Evolutionary conservation across 2,888 invertebrate species (phyloP), one percentile per base, ranked within the genome.

Genomic region (Shargacucullia verbasci): DNA sequence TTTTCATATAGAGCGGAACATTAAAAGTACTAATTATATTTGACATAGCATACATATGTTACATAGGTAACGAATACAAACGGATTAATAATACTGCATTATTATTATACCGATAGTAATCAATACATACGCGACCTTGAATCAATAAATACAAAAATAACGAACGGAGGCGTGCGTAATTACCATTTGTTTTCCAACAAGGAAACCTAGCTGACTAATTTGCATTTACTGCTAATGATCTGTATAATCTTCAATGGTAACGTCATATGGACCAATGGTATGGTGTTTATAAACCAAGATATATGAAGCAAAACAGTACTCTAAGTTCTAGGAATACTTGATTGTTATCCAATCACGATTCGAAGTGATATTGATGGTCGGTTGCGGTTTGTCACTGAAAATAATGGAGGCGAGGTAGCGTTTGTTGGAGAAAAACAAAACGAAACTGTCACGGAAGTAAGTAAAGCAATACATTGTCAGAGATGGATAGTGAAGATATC

Each of bases 111-210:
- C 25, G 63, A 6, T 8, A 40, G 14, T 38, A 47, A 49, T 43
- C 10, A 52, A 60, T 41, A 38, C 12, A 45, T n/a, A 11, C 31
- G 0, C 40, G 49, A 55, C 58, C 70, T 73, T 62, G 58, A 57
- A 59, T 41, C 15, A 41, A 33, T 49, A 38, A 56, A 46, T 55
- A 68, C 49, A 49, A 62, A 72, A 69, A 58, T 62, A 53, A 68
- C 20, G 20, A 14, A 46, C 48, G 48, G 9, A 52, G 72, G 61
- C 67, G 66, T 61, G 7, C 13, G 47, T 73, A 54, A 59, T 59
- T 59, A 54, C 50, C 43, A 59, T 60, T 71, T 55, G 68, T 70
- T 62, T 56, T 56, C 48, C 43, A 55, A 73, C 59, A 60, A 70
- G 74, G 74, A 73, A 76, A 64, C 59, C 33, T 20, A 12, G 20